Percentiles rank a stretch among this genome's conserved stretches.
Evolutionary conservation across 2,113 vertebrate genomes (phyloP).

Genomic region (Leucopsar rothschildi): DNA sequence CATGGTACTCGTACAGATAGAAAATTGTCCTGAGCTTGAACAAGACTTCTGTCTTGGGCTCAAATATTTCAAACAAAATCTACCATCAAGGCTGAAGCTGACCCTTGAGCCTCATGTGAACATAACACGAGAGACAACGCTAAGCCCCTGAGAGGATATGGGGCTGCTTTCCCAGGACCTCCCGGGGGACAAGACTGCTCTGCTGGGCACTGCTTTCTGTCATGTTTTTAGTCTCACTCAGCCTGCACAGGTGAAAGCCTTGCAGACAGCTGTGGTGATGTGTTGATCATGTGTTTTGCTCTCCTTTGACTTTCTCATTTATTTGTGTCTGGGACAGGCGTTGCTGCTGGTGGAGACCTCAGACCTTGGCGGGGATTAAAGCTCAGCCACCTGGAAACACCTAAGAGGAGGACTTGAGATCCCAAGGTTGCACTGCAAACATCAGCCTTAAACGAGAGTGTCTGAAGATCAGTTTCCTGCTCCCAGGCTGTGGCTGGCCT

Average conservation of each 20-base stretch:
- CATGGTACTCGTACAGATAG: background rate
- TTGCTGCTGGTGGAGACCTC: slow-evolving; percentile 53
- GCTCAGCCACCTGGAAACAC: slow-evolving; percentile 46
- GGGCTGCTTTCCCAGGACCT: accelerated
- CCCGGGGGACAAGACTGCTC: background rate
- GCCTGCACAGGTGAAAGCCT: background rate
- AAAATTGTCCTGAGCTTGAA: background rate
- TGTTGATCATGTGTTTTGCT: background rate
- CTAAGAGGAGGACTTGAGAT: slow-evolving; percentile 56
- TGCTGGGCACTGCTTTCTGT: background rate
- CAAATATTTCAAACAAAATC: background rate
- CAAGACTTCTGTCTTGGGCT: background rate
- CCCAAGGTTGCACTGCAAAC: slow-evolving; percentile 44
- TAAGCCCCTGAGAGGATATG: accelerated
- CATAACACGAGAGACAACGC: accelerated
- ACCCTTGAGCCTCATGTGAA: background rate
- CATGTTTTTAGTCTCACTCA: background rate
- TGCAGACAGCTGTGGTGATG: background rate
- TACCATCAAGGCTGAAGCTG: background rate
- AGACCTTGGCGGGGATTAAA: slow-evolving; percentile 44
- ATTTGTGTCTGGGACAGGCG: slow-evolving; percentile 32
- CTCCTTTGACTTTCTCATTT: background rate
- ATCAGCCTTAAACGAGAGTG: slow-evolving; percentile 47
- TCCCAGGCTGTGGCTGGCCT: slow-evolving; percentile 53
- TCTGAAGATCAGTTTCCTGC: slow-evolving; percentile 48